Base-by-base conservation (phyloP, 2,888 invertebrate genomes). In the Zaprionus bogoriensis region DNA sequence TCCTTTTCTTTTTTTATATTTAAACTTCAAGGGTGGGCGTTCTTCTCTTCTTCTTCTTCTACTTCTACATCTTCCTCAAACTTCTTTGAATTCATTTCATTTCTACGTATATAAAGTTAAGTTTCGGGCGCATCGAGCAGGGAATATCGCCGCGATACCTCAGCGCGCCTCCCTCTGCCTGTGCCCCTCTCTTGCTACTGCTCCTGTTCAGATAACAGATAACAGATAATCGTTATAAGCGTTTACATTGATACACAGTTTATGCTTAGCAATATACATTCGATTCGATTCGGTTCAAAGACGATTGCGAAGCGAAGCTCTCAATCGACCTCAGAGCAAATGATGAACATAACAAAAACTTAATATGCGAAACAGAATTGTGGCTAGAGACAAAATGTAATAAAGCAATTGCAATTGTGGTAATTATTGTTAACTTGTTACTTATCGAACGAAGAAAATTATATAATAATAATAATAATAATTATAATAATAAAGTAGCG, bases 11-110 rank as follows among this genome's bases (percentile, higher is more conserved):
- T 19, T 48, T 20, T 48, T 22, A 64, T 60, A 65, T 73, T 58
- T 75, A 58, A 60, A 66, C 69, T 76, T 66, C 53, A 77, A 81
- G 83, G 83, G 80, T 85, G 83, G 86, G 85, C 79, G 55, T 61
- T 75, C 30, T 65, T 78, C 38, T 59, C 54, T 32, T 58, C 51
- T 55, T 65, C n/a, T n/a, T n/a, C n/a, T n/a, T n/a, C n/a, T n/a
- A n/a, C n/a, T n/a, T n/a, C n/a, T n/a, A n/a, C n/a, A n/a, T n/a
- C n/a, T n/a, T n/a, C n/a, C n/a, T n/a, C n/a, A n/a, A 41, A 53
- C 57, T 63, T 62, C 44, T 61, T 65, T 67, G 59, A 65, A 61
- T 75, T 45, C 36, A 46, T 68, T 55, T 68, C 42, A 44, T 60
- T 57, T 63, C 72, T 69, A 68, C 41, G 53, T 30, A 50, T 44